Conservation (phyloP, 2,113 vertebrate genomes). For the Paramormyrops kingsleyae region DNA sequence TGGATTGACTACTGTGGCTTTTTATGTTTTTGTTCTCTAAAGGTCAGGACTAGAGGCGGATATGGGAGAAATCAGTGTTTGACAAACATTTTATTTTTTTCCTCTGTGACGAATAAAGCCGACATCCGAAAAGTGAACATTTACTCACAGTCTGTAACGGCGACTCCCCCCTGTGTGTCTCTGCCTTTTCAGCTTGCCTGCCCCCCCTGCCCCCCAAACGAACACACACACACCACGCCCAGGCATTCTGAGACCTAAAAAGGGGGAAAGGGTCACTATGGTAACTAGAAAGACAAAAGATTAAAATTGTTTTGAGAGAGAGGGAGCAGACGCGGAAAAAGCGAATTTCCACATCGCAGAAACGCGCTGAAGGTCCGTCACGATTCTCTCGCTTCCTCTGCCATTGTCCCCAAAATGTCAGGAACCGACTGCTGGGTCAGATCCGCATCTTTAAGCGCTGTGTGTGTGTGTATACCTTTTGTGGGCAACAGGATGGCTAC, state of each 20-base stretch:
- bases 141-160: conserved; percentile 21
- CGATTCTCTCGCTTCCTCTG: background rate
- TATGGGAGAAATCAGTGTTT: background rate
- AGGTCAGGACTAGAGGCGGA: conserved; percentile 4
- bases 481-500: background rate
- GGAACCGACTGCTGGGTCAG: background rate
- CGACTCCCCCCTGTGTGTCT: background rate
- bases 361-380: background rate
- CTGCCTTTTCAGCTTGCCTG: background rate
- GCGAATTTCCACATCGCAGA: background rate
- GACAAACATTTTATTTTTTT: background rate
- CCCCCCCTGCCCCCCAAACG: background rate
- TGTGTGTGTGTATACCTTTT: background rate
- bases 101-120: background rate
- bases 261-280: conserved; percentile 62
- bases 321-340: background rate
- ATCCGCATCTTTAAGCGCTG: background rate
- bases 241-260: conserved; percentile 45
- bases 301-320: conserved; percentile 33
- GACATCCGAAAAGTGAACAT: background rate
- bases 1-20: background rate
- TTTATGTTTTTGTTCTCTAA: background rate
- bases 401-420: conserved; percentile 17
- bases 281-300: conserved; percentile 58
- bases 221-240: background rate